phyloP scores from a whole-genome alignment of 2,888 invertebrate genomes.

The Polia nebulosa region DNA sequence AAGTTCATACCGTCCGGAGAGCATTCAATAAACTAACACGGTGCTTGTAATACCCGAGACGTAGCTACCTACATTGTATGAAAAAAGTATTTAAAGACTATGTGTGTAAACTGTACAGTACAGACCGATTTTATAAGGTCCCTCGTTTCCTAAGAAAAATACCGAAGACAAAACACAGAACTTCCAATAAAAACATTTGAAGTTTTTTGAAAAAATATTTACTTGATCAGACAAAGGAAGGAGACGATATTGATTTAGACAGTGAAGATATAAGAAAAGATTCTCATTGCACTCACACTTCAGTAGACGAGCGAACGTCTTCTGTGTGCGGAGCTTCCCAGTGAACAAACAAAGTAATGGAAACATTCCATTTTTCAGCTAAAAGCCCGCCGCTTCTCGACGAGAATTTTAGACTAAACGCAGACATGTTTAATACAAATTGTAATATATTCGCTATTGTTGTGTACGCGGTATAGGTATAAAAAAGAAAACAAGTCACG shows the following conservation, averaged over 20 bases:
- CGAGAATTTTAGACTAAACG: conserved; percentile 52
- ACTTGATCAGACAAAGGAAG: conserved; percentile 46
- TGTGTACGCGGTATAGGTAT: conserved; percentile 24
- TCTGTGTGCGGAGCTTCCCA: conserved; percentile 34
- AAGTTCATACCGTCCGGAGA: not conserved
- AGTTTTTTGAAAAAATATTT: conserved; percentile 41
- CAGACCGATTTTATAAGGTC: not conserved
- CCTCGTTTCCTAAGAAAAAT: not conserved
- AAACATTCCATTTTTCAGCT: conserved; percentile 67
- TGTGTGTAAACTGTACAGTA: no score
- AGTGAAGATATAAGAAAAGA: conserved; percentile 52
- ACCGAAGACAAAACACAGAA: conserved; percentile 10
- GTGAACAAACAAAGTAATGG: conserved; percentile 63
- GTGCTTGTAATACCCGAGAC: not conserved
- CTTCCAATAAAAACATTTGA: conserved; percentile 25
- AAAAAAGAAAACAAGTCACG: conserved; percentile 46
- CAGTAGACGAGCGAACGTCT: conserved; percentile 27
- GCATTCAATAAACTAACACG: not conserved
- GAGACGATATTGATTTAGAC: conserved; percentile 57
- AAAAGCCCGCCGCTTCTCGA: conserved; percentile 53
- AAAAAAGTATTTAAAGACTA: not conserved
- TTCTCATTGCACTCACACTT: conserved; percentile 55
- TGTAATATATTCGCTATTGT: conserved; percentile 37
- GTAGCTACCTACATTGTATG: not conserved
- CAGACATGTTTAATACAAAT: conserved; percentile 42